Evolutionary conservation across 2,113 vertebrate species (phyloP).

Genomic region (Vimba vimba): DNA sequence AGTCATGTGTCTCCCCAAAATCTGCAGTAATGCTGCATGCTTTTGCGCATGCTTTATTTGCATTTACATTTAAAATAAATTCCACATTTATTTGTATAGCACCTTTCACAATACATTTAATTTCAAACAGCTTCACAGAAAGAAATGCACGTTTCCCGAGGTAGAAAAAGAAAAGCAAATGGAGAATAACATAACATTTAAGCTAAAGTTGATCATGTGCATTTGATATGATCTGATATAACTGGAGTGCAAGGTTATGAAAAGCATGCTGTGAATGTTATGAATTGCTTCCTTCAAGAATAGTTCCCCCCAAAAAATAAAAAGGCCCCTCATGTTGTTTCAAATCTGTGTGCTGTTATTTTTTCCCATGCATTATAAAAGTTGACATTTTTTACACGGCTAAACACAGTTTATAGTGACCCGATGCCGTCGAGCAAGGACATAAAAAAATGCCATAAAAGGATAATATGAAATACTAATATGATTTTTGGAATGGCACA

Average conservation of each 20-base stretch:
- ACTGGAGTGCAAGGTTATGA: too few species aligned
- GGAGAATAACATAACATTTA: too few species aligned
- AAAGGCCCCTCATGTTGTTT: background rate
- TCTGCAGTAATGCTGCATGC: background rate
- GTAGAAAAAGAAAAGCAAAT: too few species aligned
- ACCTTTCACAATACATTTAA: too few species aligned
- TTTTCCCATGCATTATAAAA: background rate
- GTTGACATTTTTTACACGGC: background rate
- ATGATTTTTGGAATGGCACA: background rate
- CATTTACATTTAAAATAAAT: background rate
- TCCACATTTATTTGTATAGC: too few species aligned
- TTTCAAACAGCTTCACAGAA: too few species aligned
- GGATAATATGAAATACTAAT: background rate
- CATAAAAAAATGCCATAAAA: background rate
- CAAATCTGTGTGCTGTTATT: background rate
- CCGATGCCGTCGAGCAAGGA: background rate
- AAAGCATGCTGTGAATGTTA: background rate
- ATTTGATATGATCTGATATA: too few species aligned
- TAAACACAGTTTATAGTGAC: background rate
- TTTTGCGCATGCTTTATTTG: background rate
- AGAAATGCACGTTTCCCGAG: too few species aligned
- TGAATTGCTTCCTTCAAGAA: background rate
- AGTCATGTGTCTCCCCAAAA: background rate
- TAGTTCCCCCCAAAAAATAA: background rate
- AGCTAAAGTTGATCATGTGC: too few species aligned